Evolutionary conservation across 2,113 vertebrate species (phyloP).

Genomic region (Halcyon senegalensis): DNA sequence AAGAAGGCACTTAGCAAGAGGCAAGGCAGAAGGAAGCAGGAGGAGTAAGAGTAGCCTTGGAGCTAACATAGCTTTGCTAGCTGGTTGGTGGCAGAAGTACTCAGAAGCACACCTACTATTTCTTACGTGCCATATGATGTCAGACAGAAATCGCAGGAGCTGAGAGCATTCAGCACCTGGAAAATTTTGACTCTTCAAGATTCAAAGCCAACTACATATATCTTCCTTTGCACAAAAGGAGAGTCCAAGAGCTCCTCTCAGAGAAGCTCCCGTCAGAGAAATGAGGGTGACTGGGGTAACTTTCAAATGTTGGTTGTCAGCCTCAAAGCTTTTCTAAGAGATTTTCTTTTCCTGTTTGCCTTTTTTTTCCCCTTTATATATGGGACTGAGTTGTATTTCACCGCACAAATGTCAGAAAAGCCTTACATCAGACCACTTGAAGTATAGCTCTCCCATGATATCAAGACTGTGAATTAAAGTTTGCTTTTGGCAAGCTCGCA

Average conservation of each 20-base stretch:
- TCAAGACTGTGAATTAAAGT: background rate
- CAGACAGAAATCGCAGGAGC: background rate
- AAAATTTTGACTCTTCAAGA: background rate
- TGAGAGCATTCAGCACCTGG: background rate
- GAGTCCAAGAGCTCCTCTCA: background rate
- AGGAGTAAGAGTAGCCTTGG: background rate
- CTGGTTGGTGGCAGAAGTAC: background rate
- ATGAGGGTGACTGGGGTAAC: background rate
- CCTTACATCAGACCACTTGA: background rate
- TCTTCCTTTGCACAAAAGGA: background rate
- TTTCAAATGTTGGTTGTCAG: background rate
- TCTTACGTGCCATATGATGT: background rate
- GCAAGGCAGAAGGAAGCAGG: background rate
- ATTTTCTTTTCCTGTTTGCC: background rate
- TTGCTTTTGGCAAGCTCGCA: background rate
- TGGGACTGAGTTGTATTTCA: background rate
- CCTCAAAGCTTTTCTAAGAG: background rate
- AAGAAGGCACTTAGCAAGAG: background rate
- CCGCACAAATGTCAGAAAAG: conserved; percentile 2
- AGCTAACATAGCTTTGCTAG: background rate
- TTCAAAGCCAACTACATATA: background rate
- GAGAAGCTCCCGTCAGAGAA: background rate
- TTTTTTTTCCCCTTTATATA: background rate
- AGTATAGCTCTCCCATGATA: background rate
- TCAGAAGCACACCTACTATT: background rate